Evolutionary conservation across 2,888 invertebrate species (phyloP), one percentile per base, ranked within the genome.

Genomic region (Druceiella hillmani): DNA sequence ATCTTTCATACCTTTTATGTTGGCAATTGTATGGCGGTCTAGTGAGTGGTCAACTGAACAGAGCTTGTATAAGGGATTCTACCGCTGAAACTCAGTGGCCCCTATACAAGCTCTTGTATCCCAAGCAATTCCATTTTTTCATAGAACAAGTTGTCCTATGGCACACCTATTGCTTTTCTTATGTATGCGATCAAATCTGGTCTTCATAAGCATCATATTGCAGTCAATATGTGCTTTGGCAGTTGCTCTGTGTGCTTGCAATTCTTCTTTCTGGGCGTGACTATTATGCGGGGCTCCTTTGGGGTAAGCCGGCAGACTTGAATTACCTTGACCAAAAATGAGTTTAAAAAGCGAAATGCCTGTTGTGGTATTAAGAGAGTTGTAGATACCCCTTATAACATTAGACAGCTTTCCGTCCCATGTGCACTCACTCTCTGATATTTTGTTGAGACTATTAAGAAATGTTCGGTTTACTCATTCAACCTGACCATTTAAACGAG

Each of bases 121-220:
- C 25, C 25, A 11, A 25, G 25, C 12, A 3, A 9, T 25, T 4
- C 25, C 25, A 4, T 9, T 12, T 7, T 25, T 25, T 12, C 25
- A 25, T 7, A 25, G 7, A 25, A 25, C 25, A 25, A 25, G 25
- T 25, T 25, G 25, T 9, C 25, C 25, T 25, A 25, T 12, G 3
- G 22, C 22, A 20, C 9, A 20, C 22, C 9, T 20, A 20, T 20
- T 20, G 9, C 22, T 7, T 20, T 9, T 20, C 9, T 20, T 20
- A 20, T 20, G 22, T 20, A 7, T 20, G 9, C 22, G 6, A 20
- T 20, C 22, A 20, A 20, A 20, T 20, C 22, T 20, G 22, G 6
- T 20, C 7, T 3, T 25, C 25, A 4, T 25, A 4, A 25, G 9
- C 3, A 12, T 25, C 25, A 25, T 25, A 25, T 25, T 25, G 3